Evolutionary conservation across 2,797 vertebrate genomes (phyloP), one percentile per base, ranked within the genome.

Genomic region (Petrocephalus schoutedeni): DNA sequence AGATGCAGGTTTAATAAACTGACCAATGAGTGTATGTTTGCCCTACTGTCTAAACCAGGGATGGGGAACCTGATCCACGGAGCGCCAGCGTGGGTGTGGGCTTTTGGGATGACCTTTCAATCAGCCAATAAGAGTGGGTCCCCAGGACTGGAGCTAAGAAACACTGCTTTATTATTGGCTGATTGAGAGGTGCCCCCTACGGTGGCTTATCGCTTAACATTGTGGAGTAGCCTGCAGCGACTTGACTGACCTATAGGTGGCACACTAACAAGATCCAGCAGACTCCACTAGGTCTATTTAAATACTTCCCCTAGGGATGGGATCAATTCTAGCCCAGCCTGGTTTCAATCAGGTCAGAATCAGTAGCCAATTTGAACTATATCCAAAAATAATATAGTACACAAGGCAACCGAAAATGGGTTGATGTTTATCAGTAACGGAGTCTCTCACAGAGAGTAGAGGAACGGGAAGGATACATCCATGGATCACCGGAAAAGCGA

Each of bases 381-480:
- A 80, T 10, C 19, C 45, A 21, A 80, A 49, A 49, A 45, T 80
- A 80, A 49, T 21, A 49, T 77, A 45, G 5, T 45, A 45, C 45
- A 49, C 3, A 32, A 41, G 16, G 19, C 2, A 10, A 4, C 71
- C 45, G 36, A 36, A 45, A 77, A 41, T 0, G 5, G 16, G 16
- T 2, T 4, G 32, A 41, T 28, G 9, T 74, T 74, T 16, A 74
- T 74, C 28, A 41, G 16, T 74, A 74, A 74, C 0, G 0, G 10
- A 23, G 23, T 54, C n/a, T 54, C n/a, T 21, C n/a, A 12, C 41
- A 10, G 19, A 83, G 59, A 5, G 23, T 36, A 77, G 23, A 77
- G 36, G 51, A 77, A 12, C 59, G 19, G 6, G 90, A 94, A 96
- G 94, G 95, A 96, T 96, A 96, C 95, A 96, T 91, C 95, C 95